Evolutionary conservation across 1,140 invertebrate species (phyloP), one percentile per base, ranked within the genome.

Genomic region (Trichonephila clavata): DNA sequence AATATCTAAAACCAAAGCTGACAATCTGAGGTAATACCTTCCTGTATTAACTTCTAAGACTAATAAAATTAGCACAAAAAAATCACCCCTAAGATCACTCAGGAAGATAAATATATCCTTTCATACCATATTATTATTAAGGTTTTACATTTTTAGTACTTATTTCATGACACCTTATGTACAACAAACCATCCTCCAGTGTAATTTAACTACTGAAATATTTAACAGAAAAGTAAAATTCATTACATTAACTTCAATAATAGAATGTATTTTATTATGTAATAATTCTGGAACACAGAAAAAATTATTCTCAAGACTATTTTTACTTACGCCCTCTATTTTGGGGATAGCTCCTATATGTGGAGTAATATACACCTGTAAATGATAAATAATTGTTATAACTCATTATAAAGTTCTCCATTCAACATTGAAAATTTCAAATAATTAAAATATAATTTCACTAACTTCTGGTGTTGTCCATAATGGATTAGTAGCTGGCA

Each of bases 351-450:
- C 96, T 32, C 96, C 95, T 21, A 96, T 96, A 94, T 97, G 97
- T 16, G 97, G 97, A 27, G 96, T 96, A n/a, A 97, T 96, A 24
- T 96, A 95, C 6, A 97, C 87, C 93, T 90, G 6, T 57, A 90
- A 60, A 24, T 43, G 43, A 88, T 10, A 83, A 50, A 87, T 14
- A 14, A 21, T 13, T 24, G n/a, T 3, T 20, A 61, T 61, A 10
- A 4, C 20, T 21, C 16, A 20, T 6, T 61, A 20, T 16, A 20
- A 21, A 61, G 21, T 16, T 61, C 16, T 61, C 20, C 20, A 61
- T 16, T 61, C 5, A 61, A 16, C 5, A 61, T 60, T 60, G 5
- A 18, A 60, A 18, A 2, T 60, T 60, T 18, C 18, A 18, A 60
- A 60, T 60, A 60, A 60, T 60, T 63, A n/a, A 10, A 32, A 61